phyloP scores from a whole-genome alignment of 2,113 vertebrate genomes.

The Siniperca chuatsi region DNA sequence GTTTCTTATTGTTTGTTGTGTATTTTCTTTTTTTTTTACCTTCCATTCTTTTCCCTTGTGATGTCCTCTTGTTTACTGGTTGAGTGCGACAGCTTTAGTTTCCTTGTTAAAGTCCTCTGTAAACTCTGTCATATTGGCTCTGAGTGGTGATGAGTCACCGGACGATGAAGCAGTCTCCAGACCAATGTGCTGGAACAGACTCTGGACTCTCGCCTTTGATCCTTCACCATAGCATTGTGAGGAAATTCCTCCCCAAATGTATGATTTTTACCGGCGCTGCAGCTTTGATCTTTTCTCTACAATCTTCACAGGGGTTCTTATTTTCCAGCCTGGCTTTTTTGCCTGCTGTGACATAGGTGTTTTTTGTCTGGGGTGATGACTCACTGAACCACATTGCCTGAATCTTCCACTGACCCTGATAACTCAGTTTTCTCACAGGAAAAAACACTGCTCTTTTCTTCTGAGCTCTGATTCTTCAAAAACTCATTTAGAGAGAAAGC shows the following conservation, averaged over 20 bases:
- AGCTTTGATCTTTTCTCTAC: slow-evolving; percentile 12
- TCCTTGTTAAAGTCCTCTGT: neutral
- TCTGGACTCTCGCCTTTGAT: neutral
- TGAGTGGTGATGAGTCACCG: neutral
- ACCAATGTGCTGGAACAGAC: neutral
- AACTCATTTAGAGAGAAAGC: neutral
- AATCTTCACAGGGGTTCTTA: neutral
- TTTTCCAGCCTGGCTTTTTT: neutral
- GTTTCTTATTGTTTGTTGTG: no score
- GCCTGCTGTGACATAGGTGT: neutral
- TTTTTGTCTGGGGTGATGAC: neutral
- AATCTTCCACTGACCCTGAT: neutral
- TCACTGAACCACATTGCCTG: neutral
- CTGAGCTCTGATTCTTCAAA: neutral
- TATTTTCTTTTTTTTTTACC: no score
- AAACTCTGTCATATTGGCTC: neutral
- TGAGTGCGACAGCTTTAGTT: neutral
- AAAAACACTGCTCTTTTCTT: neutral
- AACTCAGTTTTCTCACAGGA: neutral
- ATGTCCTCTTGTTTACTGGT: neutral
- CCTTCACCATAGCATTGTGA: neutral
- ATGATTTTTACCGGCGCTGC: neutral
- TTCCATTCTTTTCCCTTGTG: no score
- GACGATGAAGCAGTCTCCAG: neutral
- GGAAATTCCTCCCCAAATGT: neutral